phyloP scores from a whole-genome alignment of 2,797 vertebrate genomes.

The Acrocephalus scirpaceus region DNA sequence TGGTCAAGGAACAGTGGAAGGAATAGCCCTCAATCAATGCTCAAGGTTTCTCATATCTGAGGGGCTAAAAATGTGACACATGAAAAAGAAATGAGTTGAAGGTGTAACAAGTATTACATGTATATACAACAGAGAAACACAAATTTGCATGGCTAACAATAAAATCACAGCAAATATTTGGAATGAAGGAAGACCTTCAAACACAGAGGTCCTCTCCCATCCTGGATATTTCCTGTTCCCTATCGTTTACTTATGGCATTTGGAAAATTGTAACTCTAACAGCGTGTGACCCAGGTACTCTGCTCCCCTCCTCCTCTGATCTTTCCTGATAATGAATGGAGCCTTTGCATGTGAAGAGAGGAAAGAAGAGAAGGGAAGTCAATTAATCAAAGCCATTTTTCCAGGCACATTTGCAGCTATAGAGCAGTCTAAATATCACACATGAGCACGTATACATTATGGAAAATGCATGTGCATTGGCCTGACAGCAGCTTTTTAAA shows the following conservation, averaged over 20 bases:
- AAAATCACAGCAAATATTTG: constrained; percentile 14
- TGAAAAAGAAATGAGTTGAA: background rate
- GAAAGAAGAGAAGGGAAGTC: constrained; percentile 41
- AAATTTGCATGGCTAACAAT: background rate
- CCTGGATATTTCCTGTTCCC: background rate
- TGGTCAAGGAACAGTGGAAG: background rate
- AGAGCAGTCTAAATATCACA: constrained; percentile 45
- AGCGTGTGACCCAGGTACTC: constrained; percentile 25
- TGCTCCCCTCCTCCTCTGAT: constrained; percentile 36
- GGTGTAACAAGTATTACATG: background rate
- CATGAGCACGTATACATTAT: constrained; percentile 39
- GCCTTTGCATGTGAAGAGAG: constrained; percentile 17
- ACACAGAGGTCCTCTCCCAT: background rate
- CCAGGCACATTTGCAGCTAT: constrained; percentile 31
- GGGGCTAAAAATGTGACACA: background rate
- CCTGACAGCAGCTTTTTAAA: constrained; percentile 49
- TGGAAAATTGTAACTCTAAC: constrained; percentile 50
- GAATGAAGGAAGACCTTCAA: background rate
- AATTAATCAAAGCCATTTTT: constrained; percentile 61
- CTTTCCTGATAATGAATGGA: constrained; percentile 37
- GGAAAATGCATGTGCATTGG: constrained; percentile 36
- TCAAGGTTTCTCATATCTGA: background rate
- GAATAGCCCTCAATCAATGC: background rate
- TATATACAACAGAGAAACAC: background rate
- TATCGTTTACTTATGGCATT: background rate